A percentile compares a stretch with the other conserved stretches of the same genome.
Evolutionary conservation across 2,797 vertebrate genomes (phyloP).

Genomic region (Salmo trutta): DNA sequence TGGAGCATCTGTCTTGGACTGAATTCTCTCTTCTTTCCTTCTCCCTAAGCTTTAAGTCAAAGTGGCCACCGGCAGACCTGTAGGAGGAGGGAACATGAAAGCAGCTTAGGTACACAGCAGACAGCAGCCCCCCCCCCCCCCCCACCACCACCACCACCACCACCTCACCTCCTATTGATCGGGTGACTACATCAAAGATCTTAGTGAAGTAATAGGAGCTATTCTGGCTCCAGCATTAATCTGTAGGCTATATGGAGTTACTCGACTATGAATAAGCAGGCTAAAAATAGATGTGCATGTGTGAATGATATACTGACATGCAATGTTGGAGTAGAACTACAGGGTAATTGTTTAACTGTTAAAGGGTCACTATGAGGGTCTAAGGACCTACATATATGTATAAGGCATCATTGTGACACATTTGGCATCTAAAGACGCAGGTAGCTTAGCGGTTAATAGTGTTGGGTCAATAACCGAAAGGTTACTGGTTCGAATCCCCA

Average conservation of each 20-base stretch:
- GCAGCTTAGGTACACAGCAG: slow-evolving; percentile 32
- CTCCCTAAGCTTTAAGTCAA: slow-evolving; percentile 33
- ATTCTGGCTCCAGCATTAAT: not conserved
- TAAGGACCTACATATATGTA: too few species aligned
- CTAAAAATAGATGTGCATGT: not conserved
- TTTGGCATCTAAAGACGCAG: too few species aligned
- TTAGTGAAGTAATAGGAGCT: not conserved
- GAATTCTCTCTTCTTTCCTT: slow-evolving; percentile 22
- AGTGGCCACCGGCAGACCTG: not conserved
- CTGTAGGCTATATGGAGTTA: not conserved
- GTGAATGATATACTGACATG: not conserved
- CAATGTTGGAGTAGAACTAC: not conserved
- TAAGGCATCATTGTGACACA: too few species aligned
- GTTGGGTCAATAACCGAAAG: too few species aligned
- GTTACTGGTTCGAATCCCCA: too few species aligned
- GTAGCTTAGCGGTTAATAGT: too few species aligned
- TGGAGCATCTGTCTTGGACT: not conserved
- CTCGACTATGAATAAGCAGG: not conserved
- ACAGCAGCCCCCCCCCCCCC: slow-evolving; percentile 40
- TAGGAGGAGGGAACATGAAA: slow-evolving; percentile 22
- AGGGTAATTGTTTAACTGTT: not conserved
- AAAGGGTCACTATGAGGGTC: too few species aligned
- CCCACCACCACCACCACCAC: not conserved
- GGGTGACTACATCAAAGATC: slow-evolving; percentile 23
- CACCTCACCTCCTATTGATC: slow-evolving; percentile 26